Percentiles rank a stretch among this genome's conserved stretches.
These are phyloP conservation scores for Camponotus fellah DNA, from an alignment of 2,888 invertebrate genomes.

Conservation along the genomic window DNA sequence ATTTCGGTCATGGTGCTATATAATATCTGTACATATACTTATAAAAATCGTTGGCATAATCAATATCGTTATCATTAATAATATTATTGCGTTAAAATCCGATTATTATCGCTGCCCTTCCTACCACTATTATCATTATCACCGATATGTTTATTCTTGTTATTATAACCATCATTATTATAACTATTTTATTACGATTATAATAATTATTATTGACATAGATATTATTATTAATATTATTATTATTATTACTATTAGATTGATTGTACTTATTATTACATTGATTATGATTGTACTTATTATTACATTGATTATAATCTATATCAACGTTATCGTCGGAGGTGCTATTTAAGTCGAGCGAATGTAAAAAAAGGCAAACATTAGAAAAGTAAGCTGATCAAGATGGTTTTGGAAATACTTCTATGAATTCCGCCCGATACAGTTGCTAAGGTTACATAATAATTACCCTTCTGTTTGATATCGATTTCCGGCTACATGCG, in stretches of 20 bases:
- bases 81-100: constrained; percentile 53
- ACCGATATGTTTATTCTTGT: constrained; percentile 59
- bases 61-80: constrained; percentile 67
- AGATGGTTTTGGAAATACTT: constrained; percentile 63
- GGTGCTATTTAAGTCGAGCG: constrained; percentile 29
- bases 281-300: constrained; percentile 53
- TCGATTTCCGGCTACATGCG: constrained; percentile 64
- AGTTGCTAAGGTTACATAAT: constrained; percentile 62
- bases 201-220: constrained; percentile 60
- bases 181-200: constrained; percentile 45
- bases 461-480: constrained; percentile 78
- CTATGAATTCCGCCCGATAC: constrained; percentile 68
- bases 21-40: constrained; percentile 71
- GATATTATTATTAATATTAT: constrained; percentile 37
- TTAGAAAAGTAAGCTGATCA: constrained; percentile 57
- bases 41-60: constrained; percentile 75
- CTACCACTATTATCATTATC: constrained; percentile 57
- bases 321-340: constrained; percentile 51
- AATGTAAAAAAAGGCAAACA: constrained; percentile 47
- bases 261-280: constrained; percentile 52
- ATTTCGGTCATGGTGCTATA: constrained; percentile 80
- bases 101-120: constrained; percentile 42
- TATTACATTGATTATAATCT: constrained; percentile 37
- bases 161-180: constrained; percentile 47
- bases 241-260: constrained; percentile 55